These are phyloP conservation scores for Euwallacea fornicatus DNA, from an alignment of 1,140 invertebrate species.

Conservation along the genomic window DNA sequence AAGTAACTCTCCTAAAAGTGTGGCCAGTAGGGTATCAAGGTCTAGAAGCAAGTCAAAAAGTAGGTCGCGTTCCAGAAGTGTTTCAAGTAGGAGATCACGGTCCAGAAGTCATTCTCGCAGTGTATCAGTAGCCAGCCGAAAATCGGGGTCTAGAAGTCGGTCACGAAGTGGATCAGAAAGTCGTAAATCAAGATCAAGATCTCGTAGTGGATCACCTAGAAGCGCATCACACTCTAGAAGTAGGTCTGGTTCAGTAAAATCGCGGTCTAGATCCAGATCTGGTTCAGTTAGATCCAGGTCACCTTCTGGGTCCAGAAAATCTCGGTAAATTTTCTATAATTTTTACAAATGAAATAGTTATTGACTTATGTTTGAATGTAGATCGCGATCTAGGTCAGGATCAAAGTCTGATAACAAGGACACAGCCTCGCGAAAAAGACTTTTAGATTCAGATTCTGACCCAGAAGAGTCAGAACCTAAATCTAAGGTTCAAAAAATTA, in stretches of 20 bases:
- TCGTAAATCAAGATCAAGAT: slow-evolving; percentile 41
- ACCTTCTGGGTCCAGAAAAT: slow-evolving; percentile 43
- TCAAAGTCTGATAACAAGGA: slow-evolving; percentile 22
- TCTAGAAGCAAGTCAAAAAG: slow-evolving; percentile 47
- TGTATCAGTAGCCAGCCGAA: slow-evolving; percentile 13
- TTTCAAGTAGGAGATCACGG: slow-evolving; percentile 43
- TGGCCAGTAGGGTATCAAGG: slow-evolving; percentile 39
- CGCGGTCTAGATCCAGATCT: slow-evolving; percentile 19
- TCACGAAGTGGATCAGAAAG: slow-evolving; percentile 44
- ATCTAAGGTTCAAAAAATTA: slow-evolving; percentile 55
- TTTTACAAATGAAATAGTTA: neutral
- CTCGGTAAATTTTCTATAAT: neutral
- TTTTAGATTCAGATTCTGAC: slow-evolving; percentile 60
- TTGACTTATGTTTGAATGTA: slow-evolving; percentile 13
- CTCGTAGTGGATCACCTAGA: slow-evolving; percentile 28
- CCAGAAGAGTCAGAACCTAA: slow-evolving; percentile 52
- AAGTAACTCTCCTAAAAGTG: neutral
- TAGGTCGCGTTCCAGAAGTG: slow-evolving; percentile 44
- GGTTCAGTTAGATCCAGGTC: slow-evolving; percentile 48
- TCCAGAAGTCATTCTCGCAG: slow-evolving; percentile 23
- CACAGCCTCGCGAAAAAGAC: slow-evolving; percentile 48
- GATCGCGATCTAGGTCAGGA: slow-evolving; percentile 47
- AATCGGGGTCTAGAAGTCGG: slow-evolving; percentile 47
- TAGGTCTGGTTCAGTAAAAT: slow-evolving; percentile 13
- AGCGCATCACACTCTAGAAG: slow-evolving; percentile 15